These are phyloP conservation scores for Aplodontia rufa DNA, from an alignment of 2,113 vertebrate genomes.

Conservation along the genomic window DNA sequence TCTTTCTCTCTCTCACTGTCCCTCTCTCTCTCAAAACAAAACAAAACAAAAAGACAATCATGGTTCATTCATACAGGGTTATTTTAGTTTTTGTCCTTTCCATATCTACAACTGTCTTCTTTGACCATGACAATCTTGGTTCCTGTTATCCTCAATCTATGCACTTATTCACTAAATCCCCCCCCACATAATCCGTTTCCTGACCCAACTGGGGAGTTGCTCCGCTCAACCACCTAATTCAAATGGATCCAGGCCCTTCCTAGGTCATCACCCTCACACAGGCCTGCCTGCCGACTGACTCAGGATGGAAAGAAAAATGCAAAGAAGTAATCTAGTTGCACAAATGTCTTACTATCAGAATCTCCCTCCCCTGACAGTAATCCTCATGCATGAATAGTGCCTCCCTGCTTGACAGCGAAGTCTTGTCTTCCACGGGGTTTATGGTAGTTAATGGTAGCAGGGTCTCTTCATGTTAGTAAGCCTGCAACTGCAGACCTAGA, in stretches of 20 bases:
- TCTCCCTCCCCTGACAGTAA: background rate
- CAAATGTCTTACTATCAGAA: slow-evolving; percentile 3
- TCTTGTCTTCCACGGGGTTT: too few species aligned
- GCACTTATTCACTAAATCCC: background rate
- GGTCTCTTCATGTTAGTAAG: background rate
- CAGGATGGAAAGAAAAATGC: background rate
- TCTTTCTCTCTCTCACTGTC: too few species aligned
- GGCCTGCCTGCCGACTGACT: background rate
- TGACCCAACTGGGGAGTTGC: background rate
- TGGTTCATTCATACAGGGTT: background rate
- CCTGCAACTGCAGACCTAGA: background rate
- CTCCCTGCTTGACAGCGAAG: background rate
- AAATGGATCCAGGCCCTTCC: background rate
- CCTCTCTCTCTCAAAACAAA: too few species aligned
- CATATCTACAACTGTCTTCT: background rate
- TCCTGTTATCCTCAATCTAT: background rate
- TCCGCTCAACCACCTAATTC: background rate
- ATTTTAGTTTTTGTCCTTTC: background rate
- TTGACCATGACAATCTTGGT: background rate
- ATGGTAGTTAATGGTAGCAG: too few species aligned
- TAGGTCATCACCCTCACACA: background rate
- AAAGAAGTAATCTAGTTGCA: background rate
- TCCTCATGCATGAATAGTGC: background rate
- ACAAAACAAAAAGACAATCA: too few species aligned
- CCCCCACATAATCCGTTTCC: background rate